Evolutionary conservation across 30 jellyfish, hydroid and myxozoan species (phyloP).

Genomic region (Sanderia malayensis): DNA sequence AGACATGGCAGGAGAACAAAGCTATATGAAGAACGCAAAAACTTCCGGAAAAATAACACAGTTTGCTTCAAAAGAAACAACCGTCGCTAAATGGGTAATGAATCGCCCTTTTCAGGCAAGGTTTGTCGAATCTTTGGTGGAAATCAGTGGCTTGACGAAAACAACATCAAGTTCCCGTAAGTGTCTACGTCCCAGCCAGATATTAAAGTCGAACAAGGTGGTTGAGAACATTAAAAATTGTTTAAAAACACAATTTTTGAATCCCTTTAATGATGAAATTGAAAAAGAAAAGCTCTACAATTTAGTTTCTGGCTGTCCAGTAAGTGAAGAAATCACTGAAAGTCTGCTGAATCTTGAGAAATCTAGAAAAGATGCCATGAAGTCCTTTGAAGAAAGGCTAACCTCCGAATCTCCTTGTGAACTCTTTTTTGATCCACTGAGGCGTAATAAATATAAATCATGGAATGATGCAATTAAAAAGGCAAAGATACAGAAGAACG

Average conservation of each 20-base stretch:
- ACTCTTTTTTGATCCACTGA: conserved; percentile 6
- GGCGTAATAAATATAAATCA: background rate
- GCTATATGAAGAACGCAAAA: conserved; percentile 8
- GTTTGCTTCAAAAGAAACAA: background rate
- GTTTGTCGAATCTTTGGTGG: conserved; percentile 4
- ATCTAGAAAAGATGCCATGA: conserved; percentile 1
- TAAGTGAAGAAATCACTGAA: background rate
- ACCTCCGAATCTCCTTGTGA: background rate
- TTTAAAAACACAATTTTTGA: background rate
- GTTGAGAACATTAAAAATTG: background rate
- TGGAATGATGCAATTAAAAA: conserved; percentile 2
- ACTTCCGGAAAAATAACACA: conserved; percentile 1
- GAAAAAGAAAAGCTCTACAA: conserved; percentile 4
- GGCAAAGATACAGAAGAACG: conserved; percentile 3
- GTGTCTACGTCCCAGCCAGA: conserved; percentile 7
- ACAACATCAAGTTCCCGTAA: background rate
- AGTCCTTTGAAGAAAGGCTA: conserved; percentile 2
- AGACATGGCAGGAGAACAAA: conserved; percentile 12
- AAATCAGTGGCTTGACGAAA: background rate
- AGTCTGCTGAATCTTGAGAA: background rate
- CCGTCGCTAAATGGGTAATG: background rate
- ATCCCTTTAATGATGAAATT: conserved; percentile 15
- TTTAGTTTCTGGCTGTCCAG: conserved; percentile 11
- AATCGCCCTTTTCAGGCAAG: background rate
- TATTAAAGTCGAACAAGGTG: background rate